phyloP scores from a whole-genome alignment of 2,797 vertebrate genomes.

The Fratercula arctica region DNA sequence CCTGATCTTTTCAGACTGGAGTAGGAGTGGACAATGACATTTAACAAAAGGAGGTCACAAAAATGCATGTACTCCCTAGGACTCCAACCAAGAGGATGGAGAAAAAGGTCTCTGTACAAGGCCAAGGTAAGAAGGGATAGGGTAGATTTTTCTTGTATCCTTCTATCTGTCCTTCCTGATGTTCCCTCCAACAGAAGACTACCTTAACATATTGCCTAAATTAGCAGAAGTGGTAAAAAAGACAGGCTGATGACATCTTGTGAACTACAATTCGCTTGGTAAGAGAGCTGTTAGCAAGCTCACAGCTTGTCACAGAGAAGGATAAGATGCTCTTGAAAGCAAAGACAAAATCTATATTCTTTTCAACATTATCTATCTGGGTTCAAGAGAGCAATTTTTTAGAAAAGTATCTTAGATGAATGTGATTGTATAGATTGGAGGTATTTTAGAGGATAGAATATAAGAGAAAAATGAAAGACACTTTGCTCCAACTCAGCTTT shows the following conservation, averaged over 20 bases:
- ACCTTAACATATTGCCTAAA: slow-evolving; percentile 75
- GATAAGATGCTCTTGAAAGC: slow-evolving; percentile 69
- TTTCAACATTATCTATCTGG: slow-evolving; percentile 57
- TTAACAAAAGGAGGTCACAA: neutral
- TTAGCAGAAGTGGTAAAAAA: slow-evolving; percentile 71
- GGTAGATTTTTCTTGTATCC: slow-evolving; percentile 35
- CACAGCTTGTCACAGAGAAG: slow-evolving; percentile 70
- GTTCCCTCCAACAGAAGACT: slow-evolving; percentile 66
- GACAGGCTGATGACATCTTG: slow-evolving; percentile 73
- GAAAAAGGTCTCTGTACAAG: neutral
- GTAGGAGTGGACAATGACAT: neutral
- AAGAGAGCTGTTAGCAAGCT: slow-evolving; percentile 73
- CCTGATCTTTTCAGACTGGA: neutral
- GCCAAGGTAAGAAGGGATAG: neutral
- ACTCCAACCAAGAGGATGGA: neutral
- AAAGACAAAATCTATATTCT: slow-evolving; percentile 52
- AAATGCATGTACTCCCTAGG: neutral
- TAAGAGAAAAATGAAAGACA: neutral
- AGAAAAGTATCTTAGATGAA: neutral
- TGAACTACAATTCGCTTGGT: slow-evolving; percentile 70
- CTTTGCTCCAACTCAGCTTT: neutral
- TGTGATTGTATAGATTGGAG: neutral
- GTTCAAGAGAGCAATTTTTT: slow-evolving; percentile 43
- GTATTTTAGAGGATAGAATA: neutral
- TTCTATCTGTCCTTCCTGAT: slow-evolving; percentile 68